Conservation (phyloP, 2,888 invertebrate genomes). For the Lucinisca nassula region DNA sequence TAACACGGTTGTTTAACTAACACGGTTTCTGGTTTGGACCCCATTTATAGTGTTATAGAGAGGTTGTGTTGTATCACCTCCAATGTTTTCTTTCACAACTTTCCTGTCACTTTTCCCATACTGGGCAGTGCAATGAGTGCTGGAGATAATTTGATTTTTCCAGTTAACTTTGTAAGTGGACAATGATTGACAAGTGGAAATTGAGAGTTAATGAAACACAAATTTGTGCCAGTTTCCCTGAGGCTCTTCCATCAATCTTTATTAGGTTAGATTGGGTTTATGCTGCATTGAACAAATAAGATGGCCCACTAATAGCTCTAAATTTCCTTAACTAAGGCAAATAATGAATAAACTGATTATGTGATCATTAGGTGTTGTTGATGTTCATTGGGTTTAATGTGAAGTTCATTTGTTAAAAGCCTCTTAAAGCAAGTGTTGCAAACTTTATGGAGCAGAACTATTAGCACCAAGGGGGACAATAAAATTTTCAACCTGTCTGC, state of each 20-base stretch:
- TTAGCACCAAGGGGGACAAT: no score
- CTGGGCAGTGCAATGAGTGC: constrained; percentile 7
- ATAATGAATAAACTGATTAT: constrained; percentile 15
- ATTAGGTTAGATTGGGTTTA: constrained; percentile 16
- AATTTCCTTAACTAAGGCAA: constrained; percentile 5
- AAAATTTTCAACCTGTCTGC: no score
- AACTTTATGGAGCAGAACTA: no score
- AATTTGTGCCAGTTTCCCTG: constrained; percentile 36
- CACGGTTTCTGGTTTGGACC: no score
- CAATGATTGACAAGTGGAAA: constrained; percentile 56
- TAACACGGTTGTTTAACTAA: no score
- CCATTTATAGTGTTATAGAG: no score
- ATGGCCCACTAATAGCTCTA: constrained; percentile 8
- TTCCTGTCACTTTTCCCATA: constrained; percentile 8
- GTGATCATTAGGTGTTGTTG: constrained; percentile 3
- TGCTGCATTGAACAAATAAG: constrained; percentile 17
- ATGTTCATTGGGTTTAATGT: not conserved
- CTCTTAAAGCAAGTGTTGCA: constrained; percentile 2
- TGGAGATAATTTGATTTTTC: constrained; percentile 10
- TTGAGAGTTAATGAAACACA: constrained; percentile 55
- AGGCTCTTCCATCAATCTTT: constrained; percentile 36
- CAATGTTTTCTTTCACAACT: not conserved
- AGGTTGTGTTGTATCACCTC: no score
- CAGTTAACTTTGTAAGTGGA: constrained; percentile 26
- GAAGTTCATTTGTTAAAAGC: not conserved